phyloP scores from a whole-genome alignment of 1,140 invertebrate genomes.

The honey bee (Apis mellifera) region DNA sequence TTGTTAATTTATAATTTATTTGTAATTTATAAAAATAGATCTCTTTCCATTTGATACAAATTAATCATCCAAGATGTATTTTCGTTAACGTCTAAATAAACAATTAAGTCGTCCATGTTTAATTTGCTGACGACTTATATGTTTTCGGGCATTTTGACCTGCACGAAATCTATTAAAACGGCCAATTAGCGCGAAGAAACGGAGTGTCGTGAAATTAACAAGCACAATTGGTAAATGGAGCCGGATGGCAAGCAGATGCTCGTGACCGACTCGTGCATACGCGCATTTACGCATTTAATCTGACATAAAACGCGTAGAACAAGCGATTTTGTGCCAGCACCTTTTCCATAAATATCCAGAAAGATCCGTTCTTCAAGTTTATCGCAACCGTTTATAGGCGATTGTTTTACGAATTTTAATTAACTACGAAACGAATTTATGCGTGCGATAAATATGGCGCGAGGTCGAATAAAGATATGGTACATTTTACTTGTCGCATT shows the following conservation, averaged over 20 bases:
- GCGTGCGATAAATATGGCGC: not conserved
- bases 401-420: not conserved
- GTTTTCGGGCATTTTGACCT: slow-evolving; percentile 34
- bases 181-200: slow-evolving; percentile 68
- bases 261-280: slow-evolving; percentile 46
- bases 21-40: too few species aligned
- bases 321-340: slow-evolving; percentile 4
- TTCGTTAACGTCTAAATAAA: not conserved
- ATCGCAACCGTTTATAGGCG: not conserved
- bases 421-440: not conserved
- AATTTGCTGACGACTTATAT: not conserved
- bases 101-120: not conserved
- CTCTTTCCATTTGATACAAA: not conserved
- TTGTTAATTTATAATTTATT: too few species aligned
- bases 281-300: slow-evolving; percentile 44
- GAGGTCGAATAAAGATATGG: not conserved
- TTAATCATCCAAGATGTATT: not conserved
- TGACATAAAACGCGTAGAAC: slow-evolving; percentile 26
- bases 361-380: not conserved
- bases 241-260: slow-evolving; percentile 74
- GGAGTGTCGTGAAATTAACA: slow-evolving; percentile 70
- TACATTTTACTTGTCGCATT: not conserved
- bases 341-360: slow-evolving; percentile 3
- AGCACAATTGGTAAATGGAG: slow-evolving; percentile 73
- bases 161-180: slow-evolving; percentile 55